These are phyloP conservation scores for Eciton burchellii DNA, from an alignment of 1,140 invertebrate species.

Conservation along the genomic window DNA sequence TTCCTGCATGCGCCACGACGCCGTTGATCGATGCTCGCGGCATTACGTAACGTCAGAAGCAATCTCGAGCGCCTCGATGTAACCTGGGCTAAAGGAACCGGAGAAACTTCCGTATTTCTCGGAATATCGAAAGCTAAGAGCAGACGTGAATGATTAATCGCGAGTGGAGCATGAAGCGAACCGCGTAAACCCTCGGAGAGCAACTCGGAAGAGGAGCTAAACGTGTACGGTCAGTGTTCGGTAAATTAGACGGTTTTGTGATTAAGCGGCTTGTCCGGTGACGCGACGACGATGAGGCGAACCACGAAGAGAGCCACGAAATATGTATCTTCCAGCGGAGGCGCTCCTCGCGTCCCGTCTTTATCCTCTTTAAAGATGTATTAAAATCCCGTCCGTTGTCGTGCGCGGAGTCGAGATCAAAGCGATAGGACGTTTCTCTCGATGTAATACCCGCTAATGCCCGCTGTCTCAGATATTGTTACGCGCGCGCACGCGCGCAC, in stretches of 20 bases:
- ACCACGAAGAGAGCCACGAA: neutral
- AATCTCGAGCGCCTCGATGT: constrained; percentile 13
- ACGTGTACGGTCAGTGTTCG: constrained; percentile 10
- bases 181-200: constrained; percentile 21
- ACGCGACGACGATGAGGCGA: constrained; percentile 1
- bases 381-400: constrained; percentile 41
- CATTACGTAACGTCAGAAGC: constrained; percentile 42
- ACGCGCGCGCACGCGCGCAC: neutral
- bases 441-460: constrained; percentile 11
- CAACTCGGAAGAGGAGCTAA: constrained; percentile 1
- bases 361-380: constrained; percentile 9
- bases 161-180: constrained; percentile 25
- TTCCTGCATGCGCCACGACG: constrained; percentile 1
- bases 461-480: constrained; percentile 23
- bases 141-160: constrained; percentile 51
- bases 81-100: constrained; percentile 12
- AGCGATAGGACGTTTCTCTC: constrained; percentile 11
- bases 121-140: constrained; percentile 32
- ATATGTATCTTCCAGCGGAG: constrained; percentile 3
- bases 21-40: constrained; percentile 43
- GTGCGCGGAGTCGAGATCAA: constrained; percentile 33
- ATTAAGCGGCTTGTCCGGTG: neutral
- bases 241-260: constrained; percentile 38
- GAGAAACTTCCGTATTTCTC: constrained; percentile 49
- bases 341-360: too few relatives aligned